Evolutionary conservation across 2,888 invertebrate species (phyloP), one percentile per base, ranked within the genome.

Genomic region (Leptogaster cylindrica): DNA sequence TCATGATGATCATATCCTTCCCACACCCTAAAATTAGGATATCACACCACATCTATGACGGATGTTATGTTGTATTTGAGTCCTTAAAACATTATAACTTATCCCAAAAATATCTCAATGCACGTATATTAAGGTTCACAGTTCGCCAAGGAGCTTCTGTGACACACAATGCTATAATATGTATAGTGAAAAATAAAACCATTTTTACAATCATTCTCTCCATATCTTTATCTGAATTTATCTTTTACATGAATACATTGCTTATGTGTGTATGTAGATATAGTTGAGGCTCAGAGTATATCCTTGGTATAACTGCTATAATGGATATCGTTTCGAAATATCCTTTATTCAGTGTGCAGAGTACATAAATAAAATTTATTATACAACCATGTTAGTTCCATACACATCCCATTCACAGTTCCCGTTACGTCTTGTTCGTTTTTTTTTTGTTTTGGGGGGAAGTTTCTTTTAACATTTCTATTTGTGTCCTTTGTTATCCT

Each of bases 1-100:
- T 75, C 66, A 73, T 74, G 75, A 77, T 77, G 77, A 76, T 78
- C 77, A 78, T 78, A 76, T 74, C 70, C 79, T 78, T 78, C 76
- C 77, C 78, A 71, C 72, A 70, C 58, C 23, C 58, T 25, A 23
- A 3, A 23, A 58, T 23, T 10, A 25, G 8, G 25, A 58, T 58
- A 58, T 58, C 39, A 25, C 39, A 58, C 58, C 66, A 39, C 41
- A 65, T 50, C 65, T 58, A 58, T 41, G 28, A 36, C 39, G 36
- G 39, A 39, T 58, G 39, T 39, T 58, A 58, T 58, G 39, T 58
- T 58, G 58, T 58, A 58, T 58, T 58, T 23, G 16, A 39, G 39
- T 14, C 58, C 58, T 58, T 39, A 58, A 41, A 58, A 58, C 58
- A 39, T 58, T 58, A 39, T 58, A 58, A 58, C 25, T 58, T 25